Conservation (phyloP, 2,797 vertebrate species). For the Cyprinella venusta region DNA sequence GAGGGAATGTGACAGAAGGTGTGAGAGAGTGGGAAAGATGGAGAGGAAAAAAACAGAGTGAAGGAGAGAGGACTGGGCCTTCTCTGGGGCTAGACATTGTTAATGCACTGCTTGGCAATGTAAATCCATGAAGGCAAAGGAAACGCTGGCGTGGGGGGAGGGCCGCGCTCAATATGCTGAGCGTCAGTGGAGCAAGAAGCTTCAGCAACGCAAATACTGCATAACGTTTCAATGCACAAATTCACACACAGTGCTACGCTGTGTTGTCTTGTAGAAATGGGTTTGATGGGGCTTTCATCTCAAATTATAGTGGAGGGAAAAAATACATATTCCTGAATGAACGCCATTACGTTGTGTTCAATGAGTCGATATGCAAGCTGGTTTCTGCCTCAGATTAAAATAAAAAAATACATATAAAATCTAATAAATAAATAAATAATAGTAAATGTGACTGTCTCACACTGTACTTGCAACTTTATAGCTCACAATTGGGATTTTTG, state of each 20-base stretch:
- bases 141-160: constrained; percentile 44
- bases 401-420: not conserved
- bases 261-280: constrained; percentile 19
- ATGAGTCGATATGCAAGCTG: not conserved
- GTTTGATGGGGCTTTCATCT: constrained; percentile 15
- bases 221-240: constrained; percentile 43
- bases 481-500: not conserved
- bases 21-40: constrained; percentile 13
- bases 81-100: constrained; percentile 63
- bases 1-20: constrained; percentile 38
- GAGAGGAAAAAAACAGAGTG: not conserved
- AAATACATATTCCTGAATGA: not conserved
- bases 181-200: constrained; percentile 28
- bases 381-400: constrained; percentile 25
- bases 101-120: constrained; percentile 66
- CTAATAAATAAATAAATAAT: not conserved
- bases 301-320: not conserved
- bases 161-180: constrained; percentile 28
- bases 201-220: constrained; percentile 28
- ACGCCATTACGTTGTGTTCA: not conserved
- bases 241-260: constrained; percentile 13
- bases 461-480: not conserved
- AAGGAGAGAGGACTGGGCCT: constrained; percentile 41
- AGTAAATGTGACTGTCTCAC: too few species aligned
- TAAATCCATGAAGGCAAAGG: constrained; percentile 58